These are phyloP conservation scores for Thalassarche chlororhynchos DNA, from an alignment of 2,113 vertebrate species.

Conservation along the genomic window DNA sequence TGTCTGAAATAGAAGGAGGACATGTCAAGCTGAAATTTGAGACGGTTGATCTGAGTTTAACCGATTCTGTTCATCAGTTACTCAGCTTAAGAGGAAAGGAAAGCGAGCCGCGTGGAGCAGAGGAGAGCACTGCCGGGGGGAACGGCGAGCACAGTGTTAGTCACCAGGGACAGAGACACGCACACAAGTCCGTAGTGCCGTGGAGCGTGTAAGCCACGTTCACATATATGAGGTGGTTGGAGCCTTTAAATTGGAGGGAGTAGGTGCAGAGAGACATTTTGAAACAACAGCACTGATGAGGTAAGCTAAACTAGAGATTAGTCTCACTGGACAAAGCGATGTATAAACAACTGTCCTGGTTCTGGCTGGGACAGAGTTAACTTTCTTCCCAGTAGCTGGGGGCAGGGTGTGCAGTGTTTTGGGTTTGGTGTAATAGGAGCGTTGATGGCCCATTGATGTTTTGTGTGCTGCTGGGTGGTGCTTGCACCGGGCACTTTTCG, in stretches of 20 bases:
- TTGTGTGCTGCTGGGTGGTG: too few relatives aligned
- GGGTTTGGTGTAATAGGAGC: too few relatives aligned
- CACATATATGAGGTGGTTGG: not conserved
- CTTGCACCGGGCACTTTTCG: too few relatives aligned
- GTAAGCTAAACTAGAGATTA: not conserved
- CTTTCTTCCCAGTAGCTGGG: too few relatives aligned
- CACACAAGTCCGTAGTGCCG: not conserved
- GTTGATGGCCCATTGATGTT: too few relatives aligned
- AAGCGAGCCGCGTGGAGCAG: not conserved
- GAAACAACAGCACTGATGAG: not conserved
- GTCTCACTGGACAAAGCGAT: not conserved
- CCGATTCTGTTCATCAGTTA: not conserved
- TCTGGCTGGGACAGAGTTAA: too few relatives aligned
- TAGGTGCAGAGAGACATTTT: not conserved
- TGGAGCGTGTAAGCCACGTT: not conserved
- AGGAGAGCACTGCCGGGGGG: not conserved
- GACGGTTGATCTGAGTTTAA: not conserved
- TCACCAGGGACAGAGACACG: not conserved
- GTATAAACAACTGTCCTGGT: too few relatives aligned
- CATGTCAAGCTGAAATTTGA: not conserved
- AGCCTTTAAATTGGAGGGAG: not conserved
- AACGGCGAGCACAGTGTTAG: not conserved
- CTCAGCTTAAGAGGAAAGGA: not conserved
- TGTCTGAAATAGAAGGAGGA: not conserved
- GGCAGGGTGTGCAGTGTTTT: too few relatives aligned